Conservation (phyloP, 1,140 invertebrate genomes). For the Manduca sexta region DNA sequence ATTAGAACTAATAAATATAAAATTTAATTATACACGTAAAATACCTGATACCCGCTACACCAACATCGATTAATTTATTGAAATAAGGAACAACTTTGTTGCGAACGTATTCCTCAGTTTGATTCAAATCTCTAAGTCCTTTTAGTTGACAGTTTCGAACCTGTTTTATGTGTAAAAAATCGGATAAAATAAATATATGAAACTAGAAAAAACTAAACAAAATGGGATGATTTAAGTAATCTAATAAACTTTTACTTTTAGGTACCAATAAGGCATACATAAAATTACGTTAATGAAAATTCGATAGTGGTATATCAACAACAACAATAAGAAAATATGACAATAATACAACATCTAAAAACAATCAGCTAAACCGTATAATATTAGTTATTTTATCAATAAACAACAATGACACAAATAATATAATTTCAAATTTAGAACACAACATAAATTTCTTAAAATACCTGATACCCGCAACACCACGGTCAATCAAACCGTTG, state of each 20-base stretch:
- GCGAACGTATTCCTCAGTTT: constrained; percentile 76
- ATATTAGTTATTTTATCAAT: background rate
- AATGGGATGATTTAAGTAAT: too few relatives aligned
- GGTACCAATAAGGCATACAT: too few relatives aligned
- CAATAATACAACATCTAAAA: too few relatives aligned
- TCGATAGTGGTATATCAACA: too few relatives aligned
- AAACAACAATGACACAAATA: background rate
- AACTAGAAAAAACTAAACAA: too few relatives aligned
- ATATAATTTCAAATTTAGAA: constrained; percentile 1
- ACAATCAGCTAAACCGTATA: too few relatives aligned
- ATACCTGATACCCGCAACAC: background rate
- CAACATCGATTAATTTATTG: constrained; percentile 79
- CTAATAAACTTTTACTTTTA: too few relatives aligned
- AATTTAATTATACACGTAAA: too few relatives aligned
- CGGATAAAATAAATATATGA: too few relatives aligned
- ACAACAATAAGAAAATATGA: too few relatives aligned
- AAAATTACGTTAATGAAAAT: too few relatives aligned
- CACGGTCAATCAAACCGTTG: background rate
- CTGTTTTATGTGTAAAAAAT: constrained; percentile 33
- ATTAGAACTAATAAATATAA: background rate
- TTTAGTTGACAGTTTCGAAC: constrained; percentile 82
- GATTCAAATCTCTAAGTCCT: constrained; percentile 82
- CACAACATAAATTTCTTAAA: constrained; percentile 5
- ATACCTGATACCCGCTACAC: constrained; percentile 84
- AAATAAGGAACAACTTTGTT: constrained; percentile 78